Evolutionary conservation across 2,797 vertebrate species (phyloP).

Genomic region (Sphenopsis melanotis): DNA sequence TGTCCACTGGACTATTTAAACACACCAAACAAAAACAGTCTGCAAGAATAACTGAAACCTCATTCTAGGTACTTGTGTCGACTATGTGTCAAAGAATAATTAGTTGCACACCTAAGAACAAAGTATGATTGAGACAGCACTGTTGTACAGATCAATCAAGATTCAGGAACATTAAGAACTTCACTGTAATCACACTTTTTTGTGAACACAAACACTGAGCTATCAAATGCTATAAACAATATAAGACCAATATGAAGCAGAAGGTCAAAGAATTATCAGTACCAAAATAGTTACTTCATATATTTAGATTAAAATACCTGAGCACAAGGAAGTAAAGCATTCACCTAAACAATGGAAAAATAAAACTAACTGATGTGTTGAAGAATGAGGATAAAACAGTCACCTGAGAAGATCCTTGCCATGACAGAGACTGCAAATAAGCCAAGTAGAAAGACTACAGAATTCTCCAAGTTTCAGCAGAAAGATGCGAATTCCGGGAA

Average conservation of each 20-base stretch:
- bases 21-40: background rate
- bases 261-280: background rate
- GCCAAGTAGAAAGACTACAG: background rate
- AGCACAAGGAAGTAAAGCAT: background rate
- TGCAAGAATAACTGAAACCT: background rate
- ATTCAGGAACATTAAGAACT: background rate
- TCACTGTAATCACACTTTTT: background rate
- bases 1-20: background rate
- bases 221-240: background rate
- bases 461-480: background rate
- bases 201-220: background rate
- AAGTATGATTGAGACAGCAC: background rate
- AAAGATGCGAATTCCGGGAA: background rate
- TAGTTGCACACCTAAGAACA: background rate
- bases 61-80: background rate
- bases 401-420: background rate
- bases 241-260: background rate
- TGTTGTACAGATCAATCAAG: background rate
- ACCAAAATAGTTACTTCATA: background rate
- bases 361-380: background rate
- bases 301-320: background rate
- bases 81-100: background rate
- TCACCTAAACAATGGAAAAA: background rate
- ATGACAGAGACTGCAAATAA: background rate
- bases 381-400: background rate